A percentile compares a stretch with the other conserved stretches of the same genome.
Evolutionary conservation across 2,888 invertebrate species (phyloP).

Genomic region (Drosophila leonis): DNA sequence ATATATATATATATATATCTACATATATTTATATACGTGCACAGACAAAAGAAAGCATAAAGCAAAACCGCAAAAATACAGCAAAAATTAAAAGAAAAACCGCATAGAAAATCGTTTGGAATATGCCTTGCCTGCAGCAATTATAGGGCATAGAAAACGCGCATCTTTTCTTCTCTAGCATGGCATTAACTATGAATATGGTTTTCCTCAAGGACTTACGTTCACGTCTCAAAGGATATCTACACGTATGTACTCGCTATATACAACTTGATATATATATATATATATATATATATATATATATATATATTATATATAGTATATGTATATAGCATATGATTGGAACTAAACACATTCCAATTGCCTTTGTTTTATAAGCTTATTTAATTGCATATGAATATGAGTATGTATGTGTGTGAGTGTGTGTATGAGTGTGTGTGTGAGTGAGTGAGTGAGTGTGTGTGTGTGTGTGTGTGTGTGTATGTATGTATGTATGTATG

Average conservation of each 20-base stretch:
- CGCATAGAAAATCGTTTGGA: conserved; percentile 27
- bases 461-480: conserved; percentile 20
- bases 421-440: conserved; percentile 3
- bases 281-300: conserved; percentile 13
- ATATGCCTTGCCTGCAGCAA: conserved; percentile 21
- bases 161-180: conserved; percentile 41
- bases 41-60: conserved; percentile 20
- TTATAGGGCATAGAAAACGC: conserved; percentile 28
- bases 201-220: conserved; percentile 85
- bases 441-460: neutral
- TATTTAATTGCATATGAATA: conserved; percentile 24
- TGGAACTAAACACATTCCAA: conserved; percentile 26
- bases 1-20: neutral
- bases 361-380: conserved; percentile 21
- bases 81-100: conserved; percentile 17
- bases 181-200: conserved; percentile 85
- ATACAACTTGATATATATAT: neutral
- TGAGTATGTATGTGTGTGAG: conserved; percentile 12
- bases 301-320: conserved; percentile 13
- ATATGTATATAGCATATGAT: conserved; percentile 14
- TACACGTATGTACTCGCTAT: conserved; percentile 82
- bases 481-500: conserved; percentile 1
- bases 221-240: conserved; percentile 85
- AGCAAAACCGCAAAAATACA: conserved; percentile 39
- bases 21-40: conserved; percentile 28